Evolutionary conservation across 30 jellyfish, hydroid and myxozoan genomes (phyloP).

Genomic region (Rhopilema esculentum): DNA sequence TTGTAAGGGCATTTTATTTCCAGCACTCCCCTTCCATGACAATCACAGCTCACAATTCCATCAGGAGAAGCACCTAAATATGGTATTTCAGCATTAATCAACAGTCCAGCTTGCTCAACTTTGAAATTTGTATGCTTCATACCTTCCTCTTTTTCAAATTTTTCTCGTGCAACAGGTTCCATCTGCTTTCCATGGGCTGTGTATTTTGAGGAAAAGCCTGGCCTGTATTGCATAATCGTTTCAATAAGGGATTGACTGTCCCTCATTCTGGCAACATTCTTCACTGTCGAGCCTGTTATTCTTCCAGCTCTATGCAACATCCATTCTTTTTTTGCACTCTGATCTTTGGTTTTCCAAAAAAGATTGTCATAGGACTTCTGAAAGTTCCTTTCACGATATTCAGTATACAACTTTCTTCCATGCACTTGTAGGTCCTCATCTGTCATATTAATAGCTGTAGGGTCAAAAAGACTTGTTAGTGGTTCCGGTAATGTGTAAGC

Average conservation of each 20-base stretch:
- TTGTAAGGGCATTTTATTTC: constrained; percentile 49
- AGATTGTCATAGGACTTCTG: constrained; percentile 33
- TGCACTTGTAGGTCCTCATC: constrained; percentile 21
- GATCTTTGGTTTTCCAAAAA: constrained; percentile 25
- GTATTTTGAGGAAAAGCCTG: constrained; percentile 43
- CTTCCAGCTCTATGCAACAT: constrained; percentile 63
- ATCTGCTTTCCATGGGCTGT: constrained; percentile 26
- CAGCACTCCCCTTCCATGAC: constrained; percentile 44
- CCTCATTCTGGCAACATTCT: constrained; percentile 31
- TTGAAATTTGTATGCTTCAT: constrained; percentile 23
- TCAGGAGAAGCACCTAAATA: constrained; percentile 53
- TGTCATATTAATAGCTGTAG: constrained; percentile 20
- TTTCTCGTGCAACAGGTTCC: constrained; percentile 29
- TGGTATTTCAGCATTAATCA: constrained; percentile 40
- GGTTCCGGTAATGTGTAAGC: constrained; percentile 43
- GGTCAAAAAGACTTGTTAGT: constrained; percentile 27
- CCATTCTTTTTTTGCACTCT: constrained; percentile 25
- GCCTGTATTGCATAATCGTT: constrained; percentile 55
- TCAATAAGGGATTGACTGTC: constrained; percentile 35
- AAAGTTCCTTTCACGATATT: constrained; percentile 15
- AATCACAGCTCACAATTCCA: constrained; percentile 20
- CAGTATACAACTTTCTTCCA: constrained; percentile 22
- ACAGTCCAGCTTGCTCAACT: constrained; percentile 14
- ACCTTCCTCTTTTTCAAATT: constrained; percentile 14
- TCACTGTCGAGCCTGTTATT: constrained; percentile 24